Evolutionary conservation across 2,888 invertebrate genomes (phyloP).

Genomic region (Eupeodes latifasciatus): DNA sequence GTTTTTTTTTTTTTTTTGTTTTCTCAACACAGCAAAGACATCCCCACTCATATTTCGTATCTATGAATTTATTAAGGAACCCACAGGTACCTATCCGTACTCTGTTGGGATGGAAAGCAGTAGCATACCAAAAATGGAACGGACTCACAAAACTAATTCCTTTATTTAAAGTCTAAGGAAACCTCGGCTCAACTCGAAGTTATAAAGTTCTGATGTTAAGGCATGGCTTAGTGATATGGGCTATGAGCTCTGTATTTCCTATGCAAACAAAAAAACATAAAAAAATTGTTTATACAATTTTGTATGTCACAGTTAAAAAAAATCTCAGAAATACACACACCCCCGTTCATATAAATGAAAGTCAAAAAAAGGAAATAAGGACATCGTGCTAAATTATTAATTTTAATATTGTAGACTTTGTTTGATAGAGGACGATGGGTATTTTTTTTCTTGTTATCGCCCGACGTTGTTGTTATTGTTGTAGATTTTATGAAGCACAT

Average conservation of each 20-base stretch:
- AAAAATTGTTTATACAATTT: background rate
- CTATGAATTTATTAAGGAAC: constrained; percentile 65
- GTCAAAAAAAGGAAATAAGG: constrained; percentile 53
- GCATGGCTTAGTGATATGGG: background rate
- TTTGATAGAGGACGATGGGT: constrained; percentile 60
- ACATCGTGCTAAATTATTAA: constrained; percentile 67
- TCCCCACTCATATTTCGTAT: constrained; percentile 26
- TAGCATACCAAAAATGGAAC: background rate
- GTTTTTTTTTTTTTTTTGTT: no score
- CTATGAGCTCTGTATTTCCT: background rate
- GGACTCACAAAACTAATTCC: constrained; percentile 20
- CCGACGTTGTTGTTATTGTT: background rate
- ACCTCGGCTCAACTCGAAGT: background rate
- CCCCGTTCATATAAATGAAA: background rate
- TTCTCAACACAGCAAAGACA: constrained; percentile 17
- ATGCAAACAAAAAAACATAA: constrained; percentile 34
- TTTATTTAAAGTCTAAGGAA: constrained; percentile 53
- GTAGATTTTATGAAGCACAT: background rate
- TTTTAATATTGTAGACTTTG: constrained; percentile 66
- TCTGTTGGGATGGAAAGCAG: constrained; percentile 30
- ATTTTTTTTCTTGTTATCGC: background rate
- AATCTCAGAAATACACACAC: background rate
- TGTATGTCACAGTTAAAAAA: constrained; percentile 13
- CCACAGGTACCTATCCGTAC: constrained; percentile 2
- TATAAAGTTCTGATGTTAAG: background rate